Evolutionary conservation across 1,140 invertebrate genomes (phyloP).

Genomic region (Drosophila sturtevanti): DNA sequence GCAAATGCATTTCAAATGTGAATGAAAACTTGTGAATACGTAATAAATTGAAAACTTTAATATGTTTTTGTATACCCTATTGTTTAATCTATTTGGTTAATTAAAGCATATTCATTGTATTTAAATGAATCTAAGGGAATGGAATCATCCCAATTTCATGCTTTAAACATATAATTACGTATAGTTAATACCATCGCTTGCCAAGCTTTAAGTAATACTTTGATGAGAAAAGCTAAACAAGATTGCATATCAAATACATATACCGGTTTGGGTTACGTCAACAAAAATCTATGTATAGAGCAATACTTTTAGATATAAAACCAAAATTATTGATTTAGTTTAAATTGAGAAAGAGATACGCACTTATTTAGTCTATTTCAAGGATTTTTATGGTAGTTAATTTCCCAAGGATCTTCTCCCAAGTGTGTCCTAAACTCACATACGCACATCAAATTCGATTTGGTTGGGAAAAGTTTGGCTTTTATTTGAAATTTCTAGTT

Average conservation of each 20-base stretch:
- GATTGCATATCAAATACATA: too few species aligned
- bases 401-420: background rate
- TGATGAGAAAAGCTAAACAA: too few species aligned
- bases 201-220: too few species aligned
- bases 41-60: constrained; percentile 16
- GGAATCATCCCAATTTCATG: too few species aligned
- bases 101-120: too few species aligned
- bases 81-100: background rate
- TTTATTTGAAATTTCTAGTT: constrained; percentile 1
- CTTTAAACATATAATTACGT: too few species aligned
- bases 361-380: background rate
- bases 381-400: background rate
- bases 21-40: constrained; percentile 72
- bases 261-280: background rate
- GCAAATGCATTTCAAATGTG: constrained; percentile 57
- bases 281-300: background rate
- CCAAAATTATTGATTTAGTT: background rate
- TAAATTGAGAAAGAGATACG: background rate
- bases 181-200: too few species aligned
- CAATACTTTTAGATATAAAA: background rate
- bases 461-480: constrained; percentile 4
- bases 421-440: constrained; percentile 7
- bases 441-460: background rate
- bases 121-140: too few species aligned
- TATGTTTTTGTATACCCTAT: background rate